A percentile compares a stretch with the other conserved stretches of the same genome.
Conservation (phyloP, 2,797 vertebrate species). For the Clamator glandarius region DNA sequence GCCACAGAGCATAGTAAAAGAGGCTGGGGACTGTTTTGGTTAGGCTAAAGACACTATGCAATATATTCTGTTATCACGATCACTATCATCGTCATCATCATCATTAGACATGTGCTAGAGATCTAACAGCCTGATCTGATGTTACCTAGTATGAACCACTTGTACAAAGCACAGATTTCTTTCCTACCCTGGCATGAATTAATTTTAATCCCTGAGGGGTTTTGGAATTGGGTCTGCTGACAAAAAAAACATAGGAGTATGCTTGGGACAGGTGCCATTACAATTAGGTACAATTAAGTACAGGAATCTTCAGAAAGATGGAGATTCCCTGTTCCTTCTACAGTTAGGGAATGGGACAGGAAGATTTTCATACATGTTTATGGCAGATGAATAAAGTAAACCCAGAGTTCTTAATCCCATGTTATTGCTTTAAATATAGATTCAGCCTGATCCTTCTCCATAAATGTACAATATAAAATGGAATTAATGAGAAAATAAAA, state of each 20-base stretch:
- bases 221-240: neutral
- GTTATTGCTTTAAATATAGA: neutral
- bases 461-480: neutral
- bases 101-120: neutral
- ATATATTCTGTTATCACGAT: neutral
- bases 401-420: neutral
- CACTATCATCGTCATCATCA: neutral
- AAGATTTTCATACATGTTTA: neutral
- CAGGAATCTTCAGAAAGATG: neutral
- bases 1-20: neutral
- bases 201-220: neutral
- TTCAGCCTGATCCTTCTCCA: neutral
- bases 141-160: neutral
- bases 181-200: neutral
- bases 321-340: neutral
- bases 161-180: neutral
- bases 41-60: neutral
- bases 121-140: neutral
- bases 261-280: neutral
- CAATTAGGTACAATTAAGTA: neutral
- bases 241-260: neutral
- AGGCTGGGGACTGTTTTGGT: neutral
- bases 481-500: neutral
- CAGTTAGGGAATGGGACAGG: neutral
- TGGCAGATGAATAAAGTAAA: neutral